A percentile compares a stretch with the other conserved stretches of the same genome.
phyloP scores from a whole-genome alignment of 1,140 invertebrate species.

The Eubasilissa regina region DNA sequence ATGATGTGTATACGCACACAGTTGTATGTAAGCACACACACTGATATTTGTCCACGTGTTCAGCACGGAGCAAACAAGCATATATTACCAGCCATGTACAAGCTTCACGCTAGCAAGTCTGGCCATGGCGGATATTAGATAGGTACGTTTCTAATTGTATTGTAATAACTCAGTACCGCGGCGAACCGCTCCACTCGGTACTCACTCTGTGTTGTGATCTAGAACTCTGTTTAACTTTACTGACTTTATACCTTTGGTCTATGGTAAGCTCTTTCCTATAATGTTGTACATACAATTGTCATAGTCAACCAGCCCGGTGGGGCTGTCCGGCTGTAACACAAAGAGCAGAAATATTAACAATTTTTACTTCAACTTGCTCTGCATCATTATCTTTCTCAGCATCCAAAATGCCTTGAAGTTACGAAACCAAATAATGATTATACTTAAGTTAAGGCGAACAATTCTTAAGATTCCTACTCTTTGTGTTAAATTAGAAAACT shows the following conservation, averaged over 20 bases:
- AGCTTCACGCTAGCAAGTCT: background rate
- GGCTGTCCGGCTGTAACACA: too few relatives aligned
- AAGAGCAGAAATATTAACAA: too few relatives aligned
- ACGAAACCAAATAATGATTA: too few relatives aligned
- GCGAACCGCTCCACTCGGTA: constrained; percentile 35
- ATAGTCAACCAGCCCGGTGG: background rate
- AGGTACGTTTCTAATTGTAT: constrained; percentile 53
- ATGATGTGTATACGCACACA: constrained; percentile 36
- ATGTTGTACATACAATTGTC: background rate
- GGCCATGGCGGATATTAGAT: constrained; percentile 40
- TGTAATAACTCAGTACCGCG: constrained; percentile 22
- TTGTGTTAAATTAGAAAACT: too few relatives aligned
- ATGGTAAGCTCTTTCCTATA: constrained; percentile 14
- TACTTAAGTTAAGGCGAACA: too few relatives aligned
- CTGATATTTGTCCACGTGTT: constrained; percentile 26
- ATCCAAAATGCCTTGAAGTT: too few relatives aligned
- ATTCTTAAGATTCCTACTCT: too few relatives aligned
- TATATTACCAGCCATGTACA: background rate
- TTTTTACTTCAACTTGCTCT: background rate
- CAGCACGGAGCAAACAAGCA: constrained; percentile 1
- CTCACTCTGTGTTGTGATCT: constrained; percentile 61
- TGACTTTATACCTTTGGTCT: constrained; percentile 53
- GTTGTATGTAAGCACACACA: constrained; percentile 23
- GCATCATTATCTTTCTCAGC: background rate
- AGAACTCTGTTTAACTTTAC: constrained; percentile 53